Evolutionary conservation across 2,797 vertebrate species (phyloP).

Genomic region (Anas bernieri): DNA sequence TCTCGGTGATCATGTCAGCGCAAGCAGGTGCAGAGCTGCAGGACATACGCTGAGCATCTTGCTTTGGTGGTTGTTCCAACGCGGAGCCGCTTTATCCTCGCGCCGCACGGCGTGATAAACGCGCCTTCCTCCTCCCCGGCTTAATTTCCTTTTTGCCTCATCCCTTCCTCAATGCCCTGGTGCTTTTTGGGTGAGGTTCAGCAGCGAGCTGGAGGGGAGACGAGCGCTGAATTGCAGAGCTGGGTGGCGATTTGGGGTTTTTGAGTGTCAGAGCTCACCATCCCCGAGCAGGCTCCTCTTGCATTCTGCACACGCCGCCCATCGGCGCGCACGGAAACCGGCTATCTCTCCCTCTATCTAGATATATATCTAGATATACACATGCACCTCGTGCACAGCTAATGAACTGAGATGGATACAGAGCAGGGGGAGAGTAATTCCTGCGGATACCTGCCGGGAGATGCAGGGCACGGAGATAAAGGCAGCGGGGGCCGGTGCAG

Average conservation of each 20-base stretch:
- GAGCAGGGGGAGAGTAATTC: slow-evolving; percentile 35
- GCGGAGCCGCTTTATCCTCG: background rate
- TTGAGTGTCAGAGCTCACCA: background rate
- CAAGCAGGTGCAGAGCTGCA: slow-evolving; percentile 63
- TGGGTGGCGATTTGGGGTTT: background rate
- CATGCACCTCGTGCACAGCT: background rate
- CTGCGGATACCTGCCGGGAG: slow-evolving; percentile 8
- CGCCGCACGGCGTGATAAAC: background rate
- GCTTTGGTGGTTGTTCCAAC: background rate
- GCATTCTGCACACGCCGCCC: background rate
- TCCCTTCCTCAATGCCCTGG: background rate
- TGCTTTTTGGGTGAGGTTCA: background rate
- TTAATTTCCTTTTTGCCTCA: background rate
- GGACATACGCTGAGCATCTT: slow-evolving; percentile 51
- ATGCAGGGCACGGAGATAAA: slow-evolving; percentile 37
- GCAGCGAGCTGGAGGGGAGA: background rate
- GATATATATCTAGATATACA: background rate
- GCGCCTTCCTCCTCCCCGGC: background rate
- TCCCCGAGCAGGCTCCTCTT: background rate
- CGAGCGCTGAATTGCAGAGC: background rate
- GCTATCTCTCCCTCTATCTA: background rate
- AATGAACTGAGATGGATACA: slow-evolving; percentile 28
- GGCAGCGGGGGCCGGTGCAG: background rate
- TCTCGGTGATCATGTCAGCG: background rate
- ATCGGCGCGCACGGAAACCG: background rate